phyloP scores from a whole-genome alignment of 2,113 vertebrate species.

The Toxotes chatareus region DNA sequence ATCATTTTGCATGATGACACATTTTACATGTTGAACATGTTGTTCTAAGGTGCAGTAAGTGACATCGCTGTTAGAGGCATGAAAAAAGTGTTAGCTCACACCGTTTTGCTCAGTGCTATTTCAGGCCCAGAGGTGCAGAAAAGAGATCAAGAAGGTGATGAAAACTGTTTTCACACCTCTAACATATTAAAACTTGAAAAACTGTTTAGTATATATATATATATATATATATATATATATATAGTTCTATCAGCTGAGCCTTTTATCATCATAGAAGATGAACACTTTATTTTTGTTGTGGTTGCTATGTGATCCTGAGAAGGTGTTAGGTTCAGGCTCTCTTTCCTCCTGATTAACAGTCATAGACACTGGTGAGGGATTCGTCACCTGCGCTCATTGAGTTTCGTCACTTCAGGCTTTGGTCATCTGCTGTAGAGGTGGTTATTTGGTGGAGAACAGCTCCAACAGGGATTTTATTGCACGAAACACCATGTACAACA shows the following conservation, averaged over 20 bases:
- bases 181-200: background rate
- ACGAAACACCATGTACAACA: slow-evolving; percentile 2
- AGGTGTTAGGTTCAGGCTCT: slow-evolving; percentile 14
- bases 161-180: slow-evolving; percentile 17
- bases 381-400: slow-evolving; percentile 6
- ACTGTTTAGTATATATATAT: background rate
- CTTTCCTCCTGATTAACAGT: slow-evolving; percentile 14
- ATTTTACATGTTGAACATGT: too few relatives aligned
- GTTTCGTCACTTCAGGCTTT: slow-evolving; percentile 23
- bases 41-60: too few relatives aligned
- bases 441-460: background rate
- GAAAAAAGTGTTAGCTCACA: too few relatives aligned
- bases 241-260: background rate
- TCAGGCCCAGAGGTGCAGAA: background rate
- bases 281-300: background rate
- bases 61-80: too few relatives aligned
- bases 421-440: background rate
- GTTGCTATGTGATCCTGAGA: background rate
- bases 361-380: background rate
- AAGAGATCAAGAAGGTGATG: background rate
- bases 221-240: background rate
- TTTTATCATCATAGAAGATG: background rate
- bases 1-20: too few relatives aligned
- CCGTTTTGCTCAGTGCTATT: background rate
- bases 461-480: slow-evolving; percentile 4